Percentiles rank a stretch among this genome's conserved stretches.
Conservation (phyloP, 2,113 vertebrate species). For the Psittacara wagleri region DNA sequence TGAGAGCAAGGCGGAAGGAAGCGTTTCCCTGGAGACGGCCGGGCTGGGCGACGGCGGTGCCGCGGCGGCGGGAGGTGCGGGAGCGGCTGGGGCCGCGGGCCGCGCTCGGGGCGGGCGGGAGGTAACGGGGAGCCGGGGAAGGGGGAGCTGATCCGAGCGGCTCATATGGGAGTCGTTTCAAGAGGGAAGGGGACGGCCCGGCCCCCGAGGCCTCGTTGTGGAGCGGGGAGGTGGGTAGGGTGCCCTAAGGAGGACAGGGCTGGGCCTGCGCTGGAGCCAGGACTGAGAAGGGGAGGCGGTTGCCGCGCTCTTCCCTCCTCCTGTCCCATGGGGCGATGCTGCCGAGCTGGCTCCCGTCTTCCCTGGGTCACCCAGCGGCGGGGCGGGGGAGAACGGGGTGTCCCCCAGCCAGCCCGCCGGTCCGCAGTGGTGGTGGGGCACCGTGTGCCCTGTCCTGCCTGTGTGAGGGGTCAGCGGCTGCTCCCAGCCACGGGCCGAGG, state of each 20-base stretch:
- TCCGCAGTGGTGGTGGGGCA: too few species aligned
- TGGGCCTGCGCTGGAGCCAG: accelerated
- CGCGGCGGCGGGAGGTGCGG: background rate
- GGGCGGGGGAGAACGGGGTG: background rate
- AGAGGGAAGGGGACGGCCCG: too few species aligned
- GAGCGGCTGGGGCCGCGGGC: background rate
- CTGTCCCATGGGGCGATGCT: accelerated
- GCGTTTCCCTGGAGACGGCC: constrained; percentile 35
- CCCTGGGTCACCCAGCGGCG: accelerated
- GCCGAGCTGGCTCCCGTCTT: background rate
- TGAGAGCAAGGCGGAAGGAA: too few species aligned
- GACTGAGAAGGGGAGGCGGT: background rate
- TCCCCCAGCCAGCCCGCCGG: accelerated
- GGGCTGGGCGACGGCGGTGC: background rate
- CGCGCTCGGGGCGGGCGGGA: too few species aligned
- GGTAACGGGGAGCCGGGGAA: background rate
- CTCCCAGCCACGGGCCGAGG: accelerated
- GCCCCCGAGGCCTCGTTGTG: background rate
- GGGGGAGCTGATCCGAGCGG: accelerated
- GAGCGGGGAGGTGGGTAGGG: background rate
- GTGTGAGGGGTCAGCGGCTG: accelerated
- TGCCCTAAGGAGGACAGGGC: too few species aligned
- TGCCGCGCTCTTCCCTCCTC: accelerated
- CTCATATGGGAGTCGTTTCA: accelerated
- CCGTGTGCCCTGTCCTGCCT: background rate